phyloP scores from a whole-genome alignment of 37 sponge, comb jelly and placozoan genomes.

The Petrosia ficiformis region DNA sequence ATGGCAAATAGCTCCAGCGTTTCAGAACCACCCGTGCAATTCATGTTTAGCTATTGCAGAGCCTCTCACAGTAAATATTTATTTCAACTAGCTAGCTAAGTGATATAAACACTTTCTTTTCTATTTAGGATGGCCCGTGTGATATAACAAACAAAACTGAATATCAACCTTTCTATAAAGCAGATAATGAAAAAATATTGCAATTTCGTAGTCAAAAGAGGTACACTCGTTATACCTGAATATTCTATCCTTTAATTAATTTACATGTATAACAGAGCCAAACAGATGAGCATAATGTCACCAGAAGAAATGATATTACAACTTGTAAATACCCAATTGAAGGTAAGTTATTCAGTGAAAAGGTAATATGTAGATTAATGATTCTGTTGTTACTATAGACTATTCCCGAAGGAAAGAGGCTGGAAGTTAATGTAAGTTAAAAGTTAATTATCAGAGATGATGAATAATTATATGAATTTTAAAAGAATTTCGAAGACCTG shows the following conservation, averaged over 20 bases:
- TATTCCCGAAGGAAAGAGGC: constrained; percentile 37
- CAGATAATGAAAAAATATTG: not conserved
- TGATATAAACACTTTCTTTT: not conserved
- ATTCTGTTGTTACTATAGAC: constrained; percentile 6
- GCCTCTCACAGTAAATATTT: constrained; percentile 24
- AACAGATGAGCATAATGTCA: not conserved
- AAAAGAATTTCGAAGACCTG: constrained; percentile 26
- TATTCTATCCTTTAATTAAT: too few species aligned
- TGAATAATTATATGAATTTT: not conserved
- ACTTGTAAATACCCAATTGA: not conserved
- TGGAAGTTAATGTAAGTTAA: constrained; percentile 24
- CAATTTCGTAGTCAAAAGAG: not conserved
- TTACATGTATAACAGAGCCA: too few species aligned
- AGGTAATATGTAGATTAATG: not conserved
- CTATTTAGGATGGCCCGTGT: not conserved
- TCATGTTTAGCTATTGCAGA: constrained; percentile 21
- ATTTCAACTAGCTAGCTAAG: not conserved
- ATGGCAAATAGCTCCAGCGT: constrained; percentile 27
- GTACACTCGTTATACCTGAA: too few species aligned
- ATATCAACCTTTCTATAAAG: not conserved
- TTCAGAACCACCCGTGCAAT: constrained; percentile 4
- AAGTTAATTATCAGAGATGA: not conserved
- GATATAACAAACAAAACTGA: not conserved
- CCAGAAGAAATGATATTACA: not conserved
- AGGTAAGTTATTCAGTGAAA: not conserved